These are phyloP conservation scores for Cossypha heuglini DNA, from an alignment of 2,797 vertebrate species.

Conservation along the genomic window DNA sequence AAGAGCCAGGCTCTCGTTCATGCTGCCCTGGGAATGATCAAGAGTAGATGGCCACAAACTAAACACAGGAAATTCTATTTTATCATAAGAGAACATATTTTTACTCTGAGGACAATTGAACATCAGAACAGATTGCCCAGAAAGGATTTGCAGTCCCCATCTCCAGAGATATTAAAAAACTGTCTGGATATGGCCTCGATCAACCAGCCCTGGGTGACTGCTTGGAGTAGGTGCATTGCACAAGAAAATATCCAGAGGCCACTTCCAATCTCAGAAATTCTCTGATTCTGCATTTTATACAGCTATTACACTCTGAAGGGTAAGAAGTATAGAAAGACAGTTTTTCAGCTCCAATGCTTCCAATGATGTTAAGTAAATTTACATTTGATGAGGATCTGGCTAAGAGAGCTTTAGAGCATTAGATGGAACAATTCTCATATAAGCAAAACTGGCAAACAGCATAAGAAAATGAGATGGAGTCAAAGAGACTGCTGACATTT, in stretches of 20 bases:
- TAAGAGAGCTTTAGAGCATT: conserved; percentile 10
- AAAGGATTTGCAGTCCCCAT: not conserved
- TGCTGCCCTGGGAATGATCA: not conserved
- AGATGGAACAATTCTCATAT: not conserved
- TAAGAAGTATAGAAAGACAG: not conserved
- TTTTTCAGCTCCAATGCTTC: conserved; percentile 8
- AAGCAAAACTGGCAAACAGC: not conserved
- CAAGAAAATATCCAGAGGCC: not conserved
- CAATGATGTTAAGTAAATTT: conserved; percentile 46
- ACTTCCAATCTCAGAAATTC: not conserved
- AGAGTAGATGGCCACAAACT: not conserved
- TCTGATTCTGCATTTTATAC: not conserved
- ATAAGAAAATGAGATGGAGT: conserved; percentile 2
- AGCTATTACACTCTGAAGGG: not conserved
- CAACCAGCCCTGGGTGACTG: not conserved
- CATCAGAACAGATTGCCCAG: not conserved
- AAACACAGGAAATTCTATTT: not conserved
- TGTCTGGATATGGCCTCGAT: not conserved
- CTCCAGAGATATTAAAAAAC: not conserved
- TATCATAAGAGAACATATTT: not conserved
- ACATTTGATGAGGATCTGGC: conserved; percentile 36
- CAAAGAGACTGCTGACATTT: conserved; percentile 16
- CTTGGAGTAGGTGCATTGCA: not conserved
- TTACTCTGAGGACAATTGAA: not conserved
- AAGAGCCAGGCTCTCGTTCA: not conserved